Base-by-base conservation (phyloP, 2,797 vertebrate species). In the Notolabrus celidotus region DNA sequence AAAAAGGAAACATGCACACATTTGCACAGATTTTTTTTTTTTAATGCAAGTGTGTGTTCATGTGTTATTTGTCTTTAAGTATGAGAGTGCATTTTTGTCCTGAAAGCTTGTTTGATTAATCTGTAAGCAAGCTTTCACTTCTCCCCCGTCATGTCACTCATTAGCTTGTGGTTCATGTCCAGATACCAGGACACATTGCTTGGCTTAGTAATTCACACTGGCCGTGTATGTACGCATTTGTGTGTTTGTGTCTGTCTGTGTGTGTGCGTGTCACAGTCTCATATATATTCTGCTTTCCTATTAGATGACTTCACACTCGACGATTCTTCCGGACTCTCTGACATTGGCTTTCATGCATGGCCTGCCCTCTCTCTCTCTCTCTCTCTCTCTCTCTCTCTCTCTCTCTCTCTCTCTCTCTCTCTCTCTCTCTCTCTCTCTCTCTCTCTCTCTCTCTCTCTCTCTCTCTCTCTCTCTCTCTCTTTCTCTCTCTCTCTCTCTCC, bases 291-390 rank as follows among this genome's bases (percentile, higher is more conserved):
- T 83, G 82, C 89, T 62, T 84, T 92, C 87, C 89, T 89, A 84
- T 92, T 93, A 89, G 92, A 89, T 82, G 73, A 86, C 91, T 94
- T 95, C 93, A 90, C 93, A 91, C 91, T 84, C 79, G 79, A 67
- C 80, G 88, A 84, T 92, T 95, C 91, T 82, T 78, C 86, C 36
- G 82, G 92, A 86, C 90, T 92, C 82, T 71, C 92, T 91, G 92
- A 93, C 91, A 90, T 93, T 87, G 61, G 68, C 93, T 94, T 89
- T 94, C 94, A 92, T 92, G 92, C 93, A 90, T 93, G 93, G 92
- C 89, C 93, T 93, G 86, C 83, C 71, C 70, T 51, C 45, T n/a
- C 50, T 36, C 63, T 11, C 19, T 10, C 14, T 7, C 45, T 22
- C 45, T 9, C 5, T 10, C 19, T 76, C 72, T 75, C 58, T 61